Percentiles rank a stretch among this genome's conserved stretches.
These are phyloP conservation scores for Smutsia temminckii DNA, from an alignment of 2,797 vertebrate genomes.

Conservation along the genomic window DNA sequence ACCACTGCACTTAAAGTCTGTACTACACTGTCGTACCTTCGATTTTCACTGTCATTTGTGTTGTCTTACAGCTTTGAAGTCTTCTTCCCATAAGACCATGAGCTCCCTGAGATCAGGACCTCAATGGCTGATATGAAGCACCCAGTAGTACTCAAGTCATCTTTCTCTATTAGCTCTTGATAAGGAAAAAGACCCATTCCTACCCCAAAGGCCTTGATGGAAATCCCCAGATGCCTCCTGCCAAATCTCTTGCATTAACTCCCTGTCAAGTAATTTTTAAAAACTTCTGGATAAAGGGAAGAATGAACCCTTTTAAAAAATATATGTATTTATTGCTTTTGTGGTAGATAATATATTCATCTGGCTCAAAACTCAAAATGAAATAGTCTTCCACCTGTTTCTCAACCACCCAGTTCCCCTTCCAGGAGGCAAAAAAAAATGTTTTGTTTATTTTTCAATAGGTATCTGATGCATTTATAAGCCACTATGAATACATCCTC, in stretches of 20 bases:
- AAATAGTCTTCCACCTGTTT: not conserved
- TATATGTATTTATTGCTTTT: not conserved
- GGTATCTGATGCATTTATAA: not conserved
- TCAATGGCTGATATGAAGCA: not conserved
- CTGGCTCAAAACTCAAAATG: conserved; percentile 16
- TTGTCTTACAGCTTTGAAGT: not conserved
- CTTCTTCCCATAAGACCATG: not conserved
- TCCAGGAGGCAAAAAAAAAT: not conserved
- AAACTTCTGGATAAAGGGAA: not conserved
- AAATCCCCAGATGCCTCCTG: not conserved
- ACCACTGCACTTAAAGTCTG: not conserved
- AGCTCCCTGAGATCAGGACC: not conserved
- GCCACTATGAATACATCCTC: not conserved
- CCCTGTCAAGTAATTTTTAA: conserved; percentile 1
- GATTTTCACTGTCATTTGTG: not conserved
- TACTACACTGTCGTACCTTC: not conserved
- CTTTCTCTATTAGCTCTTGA: not conserved
- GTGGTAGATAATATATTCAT: not conserved
- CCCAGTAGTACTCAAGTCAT: not conserved
- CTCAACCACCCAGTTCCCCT: not conserved
- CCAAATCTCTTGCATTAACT: not conserved
- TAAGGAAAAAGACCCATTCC: not conserved
- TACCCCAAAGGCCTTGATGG: not conserved
- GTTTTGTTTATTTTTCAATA: not conserved
- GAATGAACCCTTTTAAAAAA: not conserved